phyloP scores from a whole-genome alignment of 2,113 vertebrate genomes.

The Rana temporaria region DNA sequence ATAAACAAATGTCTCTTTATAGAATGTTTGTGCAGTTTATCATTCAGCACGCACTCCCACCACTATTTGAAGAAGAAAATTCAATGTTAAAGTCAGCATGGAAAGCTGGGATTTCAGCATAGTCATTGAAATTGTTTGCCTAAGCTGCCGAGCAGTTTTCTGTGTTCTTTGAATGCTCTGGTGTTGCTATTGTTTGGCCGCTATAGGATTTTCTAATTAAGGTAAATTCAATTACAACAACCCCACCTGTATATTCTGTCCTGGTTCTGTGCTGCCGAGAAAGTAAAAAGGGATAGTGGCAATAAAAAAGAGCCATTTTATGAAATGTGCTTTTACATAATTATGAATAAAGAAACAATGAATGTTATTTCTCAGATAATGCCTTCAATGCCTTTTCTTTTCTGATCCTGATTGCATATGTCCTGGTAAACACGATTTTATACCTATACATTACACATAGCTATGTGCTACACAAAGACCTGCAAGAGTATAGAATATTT shows the following conservation, averaged over 20 bases:
- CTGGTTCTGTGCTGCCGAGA: slow-evolving; percentile 7
- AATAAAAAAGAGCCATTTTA: slow-evolving; percentile 7
- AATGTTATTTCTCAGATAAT: too few relatives aligned
- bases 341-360: too few relatives aligned
- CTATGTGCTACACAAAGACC: too few relatives aligned
- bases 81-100: slow-evolving; percentile 41
- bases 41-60: slow-evolving; percentile 15
- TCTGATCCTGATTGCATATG: too few relatives aligned
- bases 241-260: slow-evolving; percentile 31
- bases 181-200: slow-evolving; percentile 33
- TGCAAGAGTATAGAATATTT: too few relatives aligned
- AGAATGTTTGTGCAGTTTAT: slow-evolving; percentile 11
- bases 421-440: too few relatives aligned
- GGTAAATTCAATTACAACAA: slow-evolving; percentile 39
- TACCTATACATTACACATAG: too few relatives aligned
- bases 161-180: slow-evolving; percentile 18
- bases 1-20: slow-evolving; percentile 27
- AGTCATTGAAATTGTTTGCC: slow-evolving; percentile 30
- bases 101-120: slow-evolving; percentile 25
- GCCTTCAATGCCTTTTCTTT: too few relatives aligned
- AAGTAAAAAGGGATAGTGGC: neutral
- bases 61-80: slow-evolving; percentile 41
- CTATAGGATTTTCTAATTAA: slow-evolving; percentile 31
- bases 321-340: neutral
- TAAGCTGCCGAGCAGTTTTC: slow-evolving; percentile 36